A percentile compares a stretch with the other conserved stretches of the same genome.
Conservation (phyloP, 23 tunicate genomes). For the Oikopleura albicans region DNA sequence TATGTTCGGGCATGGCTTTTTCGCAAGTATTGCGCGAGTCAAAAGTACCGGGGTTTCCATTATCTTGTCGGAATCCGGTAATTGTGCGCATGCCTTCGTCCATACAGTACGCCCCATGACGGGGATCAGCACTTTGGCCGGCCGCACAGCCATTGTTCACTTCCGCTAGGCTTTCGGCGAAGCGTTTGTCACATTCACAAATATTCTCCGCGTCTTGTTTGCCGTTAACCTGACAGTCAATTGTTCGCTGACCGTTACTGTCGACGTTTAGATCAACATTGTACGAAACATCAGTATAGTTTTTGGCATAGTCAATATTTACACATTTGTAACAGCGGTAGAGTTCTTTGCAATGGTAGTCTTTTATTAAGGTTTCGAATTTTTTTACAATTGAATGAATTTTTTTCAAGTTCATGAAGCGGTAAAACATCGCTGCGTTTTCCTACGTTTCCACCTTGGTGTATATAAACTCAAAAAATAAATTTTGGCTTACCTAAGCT, state of each 20-base stretch:
- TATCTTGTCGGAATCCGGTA: neutral
- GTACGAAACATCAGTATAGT: neutral
- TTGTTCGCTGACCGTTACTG: neutral
- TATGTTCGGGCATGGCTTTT: neutral
- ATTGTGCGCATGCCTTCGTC: neutral
- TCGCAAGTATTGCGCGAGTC: slow-evolving; percentile 13
- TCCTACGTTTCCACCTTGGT: no score
- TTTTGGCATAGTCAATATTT: slow-evolving; percentile 1
- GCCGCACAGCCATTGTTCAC: neutral
- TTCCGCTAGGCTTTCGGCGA: neutral
- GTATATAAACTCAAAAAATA: no score
- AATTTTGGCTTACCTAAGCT: no score
- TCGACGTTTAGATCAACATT: neutral
- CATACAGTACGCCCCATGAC: neutral
- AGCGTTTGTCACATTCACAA: slow-evolving; percentile 7
- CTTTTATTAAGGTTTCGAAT: no score
- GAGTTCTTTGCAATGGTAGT: slow-evolving; percentile 11
- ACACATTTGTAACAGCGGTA: slow-evolving; percentile 13
- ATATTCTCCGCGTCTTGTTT: neutral
- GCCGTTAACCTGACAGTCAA: neutral
- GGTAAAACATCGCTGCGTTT: no score
- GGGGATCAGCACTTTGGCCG: neutral
- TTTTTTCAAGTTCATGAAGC: no score
- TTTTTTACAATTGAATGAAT: no score
- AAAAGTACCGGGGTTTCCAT: neutral